phyloP scores from a whole-genome alignment of 1,140 invertebrate species.

The Anastrepha ludens region DNA sequence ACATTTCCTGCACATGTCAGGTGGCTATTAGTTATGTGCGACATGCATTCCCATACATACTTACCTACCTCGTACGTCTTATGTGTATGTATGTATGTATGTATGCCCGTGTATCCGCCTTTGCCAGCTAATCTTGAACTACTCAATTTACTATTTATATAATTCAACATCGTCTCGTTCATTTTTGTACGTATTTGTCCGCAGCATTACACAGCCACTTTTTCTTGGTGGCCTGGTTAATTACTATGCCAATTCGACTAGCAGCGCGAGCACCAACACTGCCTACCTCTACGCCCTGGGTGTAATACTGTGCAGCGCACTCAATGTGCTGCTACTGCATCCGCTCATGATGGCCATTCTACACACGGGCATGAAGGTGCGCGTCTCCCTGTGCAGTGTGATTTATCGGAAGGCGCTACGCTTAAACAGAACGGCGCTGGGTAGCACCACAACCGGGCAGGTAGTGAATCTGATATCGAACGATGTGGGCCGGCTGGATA shows the following conservation, averaged over 20 bases:
- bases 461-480: slow-evolving; percentile 95
- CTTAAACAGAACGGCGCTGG: slow-evolving; percentile 82
- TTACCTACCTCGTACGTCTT: background rate
- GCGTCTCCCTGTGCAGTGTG: slow-evolving; percentile 85
- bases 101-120: background rate
- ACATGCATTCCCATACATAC: background rate
- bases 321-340: slow-evolving; percentile 85
- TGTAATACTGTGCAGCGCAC: slow-evolving; percentile 81
- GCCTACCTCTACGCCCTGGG: slow-evolving; percentile 81
- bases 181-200: slow-evolving; percentile 56
- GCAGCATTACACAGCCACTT: slow-evolving; percentile 83
- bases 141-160: slow-evolving; percentile 27
- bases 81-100: background rate
- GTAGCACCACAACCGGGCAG: slow-evolving; percentile 88
- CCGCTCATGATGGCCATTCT: slow-evolving; percentile 85
- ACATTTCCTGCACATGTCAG: slow-evolving; percentile 20
- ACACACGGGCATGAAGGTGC: slow-evolving; percentile 86
- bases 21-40: background rate
- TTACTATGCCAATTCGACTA: slow-evolving; percentile 78
- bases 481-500: slow-evolving; percentile 86
- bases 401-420: slow-evolving; percentile 88
- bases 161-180: background rate
- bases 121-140: slow-evolving; percentile 17
- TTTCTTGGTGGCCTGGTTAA: slow-evolving; percentile 83
- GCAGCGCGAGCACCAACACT: slow-evolving; percentile 75